Percentiles rank a stretch among this genome's conserved stretches.
These are phyloP conservation scores for Dermochelys coriacea DNA, from an alignment of 2,797 vertebrate genomes.

Conservation along the genomic window DNA sequence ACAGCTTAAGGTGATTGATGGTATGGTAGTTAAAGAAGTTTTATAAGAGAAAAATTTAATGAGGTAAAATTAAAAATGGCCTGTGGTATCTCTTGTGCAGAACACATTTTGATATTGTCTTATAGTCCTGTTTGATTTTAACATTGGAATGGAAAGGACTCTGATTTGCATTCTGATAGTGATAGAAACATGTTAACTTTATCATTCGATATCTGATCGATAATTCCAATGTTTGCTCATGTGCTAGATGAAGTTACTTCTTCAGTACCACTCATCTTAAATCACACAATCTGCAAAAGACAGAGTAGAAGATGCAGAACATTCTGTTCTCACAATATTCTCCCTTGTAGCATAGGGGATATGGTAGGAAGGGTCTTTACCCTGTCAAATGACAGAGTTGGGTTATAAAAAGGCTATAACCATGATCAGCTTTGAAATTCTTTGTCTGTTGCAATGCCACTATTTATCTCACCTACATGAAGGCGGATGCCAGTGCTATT, in stretches of 20 bases:
- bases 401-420: neutral
- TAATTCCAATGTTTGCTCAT: neutral
- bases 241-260: neutral
- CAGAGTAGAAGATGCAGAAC: neutral
- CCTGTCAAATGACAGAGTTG: neutral
- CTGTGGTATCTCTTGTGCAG: neutral
- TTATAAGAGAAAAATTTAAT: neutral
- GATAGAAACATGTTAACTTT: neutral
- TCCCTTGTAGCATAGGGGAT: neutral
- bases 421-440: neutral
- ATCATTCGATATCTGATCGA: neutral
- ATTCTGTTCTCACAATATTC: neutral
- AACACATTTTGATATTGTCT: neutral
- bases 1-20: neutral
- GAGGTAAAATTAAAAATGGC: neutral
- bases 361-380: neutral
- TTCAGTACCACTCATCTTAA: slow-evolving; percentile 24
- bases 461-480: neutral
- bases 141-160: neutral
- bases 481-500: neutral
- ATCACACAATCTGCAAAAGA: neutral
- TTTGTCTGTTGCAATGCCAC: neutral
- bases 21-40: neutral
- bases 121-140: neutral
- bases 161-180: neutral